Evolutionary conservation across 2,888 invertebrate genomes (phyloP).

Genomic region (Nudaria mundana): DNA sequence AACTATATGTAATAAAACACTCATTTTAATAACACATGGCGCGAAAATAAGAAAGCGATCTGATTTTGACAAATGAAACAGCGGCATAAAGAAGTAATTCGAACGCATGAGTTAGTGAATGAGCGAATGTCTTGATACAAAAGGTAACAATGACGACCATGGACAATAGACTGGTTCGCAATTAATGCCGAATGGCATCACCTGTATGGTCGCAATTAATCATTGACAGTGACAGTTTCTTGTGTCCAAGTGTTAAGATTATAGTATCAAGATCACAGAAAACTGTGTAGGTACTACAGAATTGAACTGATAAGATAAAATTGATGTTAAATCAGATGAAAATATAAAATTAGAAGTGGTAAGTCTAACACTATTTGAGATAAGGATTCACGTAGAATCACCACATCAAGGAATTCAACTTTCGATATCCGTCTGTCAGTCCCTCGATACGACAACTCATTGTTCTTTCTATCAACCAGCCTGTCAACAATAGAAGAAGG

Average conservation of each 20-base stretch:
- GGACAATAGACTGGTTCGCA: conserved; percentile 37
- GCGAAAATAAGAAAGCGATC: conserved; percentile 19
- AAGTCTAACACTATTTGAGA: too few relatives aligned
- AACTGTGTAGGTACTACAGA: too few relatives aligned
- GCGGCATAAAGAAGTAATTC: conserved; percentile 18
- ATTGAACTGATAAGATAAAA: too few relatives aligned
- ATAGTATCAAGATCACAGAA: too few relatives aligned
- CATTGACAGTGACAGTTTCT: conserved; percentile 31
- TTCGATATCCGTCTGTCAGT: too few relatives aligned
- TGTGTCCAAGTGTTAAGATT: conserved; percentile 5
- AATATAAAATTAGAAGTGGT: too few relatives aligned
- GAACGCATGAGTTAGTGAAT: conserved; percentile 23
- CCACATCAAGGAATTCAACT: too few relatives aligned
- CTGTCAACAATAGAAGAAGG: too few relatives aligned
- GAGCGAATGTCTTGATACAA: conserved; percentile 30
- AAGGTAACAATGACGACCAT: conserved; percentile 40
- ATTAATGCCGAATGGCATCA: conserved; percentile 36
- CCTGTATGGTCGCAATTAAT: conserved; percentile 33
- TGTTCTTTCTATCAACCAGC: too few relatives aligned
- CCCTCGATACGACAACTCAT: too few relatives aligned
- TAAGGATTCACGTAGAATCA: too few relatives aligned
- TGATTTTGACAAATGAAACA: conserved; percentile 41
- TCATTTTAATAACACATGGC: conserved; percentile 9
- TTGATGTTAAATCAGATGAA: too few relatives aligned
- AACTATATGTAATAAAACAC: conserved; percentile 5